These are phyloP conservation scores for Dastarcus helophoroides DNA, from an alignment of 2,888 invertebrate genomes.

Conservation along the genomic window DNA sequence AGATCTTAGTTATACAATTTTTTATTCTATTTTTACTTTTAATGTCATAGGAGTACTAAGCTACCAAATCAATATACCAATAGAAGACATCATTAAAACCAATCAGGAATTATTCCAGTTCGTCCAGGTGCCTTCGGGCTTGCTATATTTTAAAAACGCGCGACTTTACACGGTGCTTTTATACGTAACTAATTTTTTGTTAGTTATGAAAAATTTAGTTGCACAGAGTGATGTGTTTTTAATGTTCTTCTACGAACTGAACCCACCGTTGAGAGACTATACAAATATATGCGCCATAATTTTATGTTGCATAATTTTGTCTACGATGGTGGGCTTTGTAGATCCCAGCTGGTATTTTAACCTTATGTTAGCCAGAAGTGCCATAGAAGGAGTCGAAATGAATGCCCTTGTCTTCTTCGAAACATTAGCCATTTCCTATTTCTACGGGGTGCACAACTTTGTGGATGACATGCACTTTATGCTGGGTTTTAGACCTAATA, in stretches of 20 bases:
- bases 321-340: neutral
- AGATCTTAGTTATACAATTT: neutral
- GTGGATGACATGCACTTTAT: conserved; percentile 17
- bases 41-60: conserved; percentile 6
- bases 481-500: conserved; percentile 14
- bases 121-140: conserved; percentile 2
- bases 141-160: conserved; percentile 1
- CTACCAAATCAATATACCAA: conserved; percentile 6
- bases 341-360: neutral
- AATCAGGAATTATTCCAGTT: too few species aligned
- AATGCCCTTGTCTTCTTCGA: conserved; percentile 3
- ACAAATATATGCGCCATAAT: conserved; percentile 5
- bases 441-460: conserved; percentile 14
- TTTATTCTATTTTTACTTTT: conserved; percentile 4
- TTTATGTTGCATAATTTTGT: neutral
- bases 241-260: conserved; percentile 1
- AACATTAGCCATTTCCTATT: conserved; percentile 3
- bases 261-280: neutral
- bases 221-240: conserved; percentile 6
- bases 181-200: conserved; percentile 5
- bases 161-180: conserved; percentile 4
- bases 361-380: neutral
- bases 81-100: neutral
- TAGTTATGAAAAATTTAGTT: conserved; percentile 5
- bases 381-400: neutral